A percentile compares a stretch with the other conserved stretches of the same genome.
Conservation (phyloP, 2,888 invertebrate genomes). For the Osmoderma eremita region DNA sequence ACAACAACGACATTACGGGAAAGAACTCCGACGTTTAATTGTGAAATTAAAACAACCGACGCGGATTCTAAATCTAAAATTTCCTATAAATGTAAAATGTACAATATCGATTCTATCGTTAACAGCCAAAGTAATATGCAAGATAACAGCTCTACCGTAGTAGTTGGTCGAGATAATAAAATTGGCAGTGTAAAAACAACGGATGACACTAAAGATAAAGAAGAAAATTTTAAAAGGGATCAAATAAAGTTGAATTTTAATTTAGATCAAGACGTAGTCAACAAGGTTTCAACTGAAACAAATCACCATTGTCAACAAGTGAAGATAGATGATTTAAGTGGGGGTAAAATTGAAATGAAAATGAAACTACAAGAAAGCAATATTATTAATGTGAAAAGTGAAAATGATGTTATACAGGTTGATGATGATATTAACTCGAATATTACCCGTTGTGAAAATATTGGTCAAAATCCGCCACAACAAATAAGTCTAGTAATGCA, state of each 20-base stretch:
- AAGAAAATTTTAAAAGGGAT: no score
- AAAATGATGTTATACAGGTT: slow-evolving; percentile 20
- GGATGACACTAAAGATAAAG: neutral
- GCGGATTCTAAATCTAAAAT: slow-evolving; percentile 26
- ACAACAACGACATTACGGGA: slow-evolving; percentile 18
- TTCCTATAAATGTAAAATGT: slow-evolving; percentile 46
- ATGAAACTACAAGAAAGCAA: slow-evolving; percentile 11
- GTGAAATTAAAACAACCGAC: slow-evolving; percentile 4
- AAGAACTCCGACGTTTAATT: neutral
- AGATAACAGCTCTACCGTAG: neutral
- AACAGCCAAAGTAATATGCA: slow-evolving; percentile 16
- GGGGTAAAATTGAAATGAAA: neutral
- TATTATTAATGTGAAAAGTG: neutral
- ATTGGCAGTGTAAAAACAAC: neutral
- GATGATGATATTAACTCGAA: slow-evolving; percentile 17
- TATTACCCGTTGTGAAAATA: neutral
- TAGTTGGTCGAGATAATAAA: neutral
- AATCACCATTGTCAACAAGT: slow-evolving; percentile 3
- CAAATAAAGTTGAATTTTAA: no score
- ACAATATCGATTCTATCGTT: slow-evolving; percentile 48
- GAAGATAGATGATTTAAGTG: neutral
- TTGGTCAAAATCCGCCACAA: no score
- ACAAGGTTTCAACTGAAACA: neutral
- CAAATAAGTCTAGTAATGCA: neutral
- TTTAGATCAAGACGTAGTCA: neutral